Conservation (phyloP, 1,140 invertebrate species). For the Phocides pigmalion region DNA sequence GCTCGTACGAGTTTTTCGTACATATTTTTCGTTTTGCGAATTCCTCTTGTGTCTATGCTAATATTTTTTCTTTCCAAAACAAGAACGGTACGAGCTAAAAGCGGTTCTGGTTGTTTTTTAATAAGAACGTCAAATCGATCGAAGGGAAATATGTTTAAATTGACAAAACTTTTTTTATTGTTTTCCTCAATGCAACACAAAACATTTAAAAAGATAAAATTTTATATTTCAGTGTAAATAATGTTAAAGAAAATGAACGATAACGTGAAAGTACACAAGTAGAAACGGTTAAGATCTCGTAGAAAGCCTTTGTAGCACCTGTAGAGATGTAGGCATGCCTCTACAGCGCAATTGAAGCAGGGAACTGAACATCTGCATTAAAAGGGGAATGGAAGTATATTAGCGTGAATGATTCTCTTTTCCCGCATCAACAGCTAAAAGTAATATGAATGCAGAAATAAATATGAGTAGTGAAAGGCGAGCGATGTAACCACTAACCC, state of each 20-base stretch:
- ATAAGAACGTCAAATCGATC: conserved; percentile 24
- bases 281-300: not conserved
- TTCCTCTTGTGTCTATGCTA: conserved; percentile 33
- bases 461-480: conserved; percentile 16
- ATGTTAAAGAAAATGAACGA: not conserved
- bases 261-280: not conserved
- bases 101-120: conserved; percentile 27
- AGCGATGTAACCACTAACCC: conserved; percentile 23
- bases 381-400: conserved; percentile 3
- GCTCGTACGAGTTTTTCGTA: conserved; percentile 32
- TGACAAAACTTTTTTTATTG: conserved; percentile 4
- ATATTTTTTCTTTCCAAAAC: conserved; percentile 34
- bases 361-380: conserved; percentile 23
- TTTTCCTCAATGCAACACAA: conserved; percentile 1
- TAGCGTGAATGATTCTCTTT: conserved; percentile 12
- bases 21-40: conserved; percentile 34
- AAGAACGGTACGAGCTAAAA: conserved; percentile 27
- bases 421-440: conserved; percentile 15
- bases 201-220: too few relatives aligned
- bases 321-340: conserved; percentile 13
- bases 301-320: conserved; percentile 15
- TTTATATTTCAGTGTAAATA: too few relatives aligned
- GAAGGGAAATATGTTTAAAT: conserved; percentile 10
- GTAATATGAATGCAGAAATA: conserved; percentile 22
- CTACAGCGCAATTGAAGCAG: not conserved